Evolutionary conservation across 2,797 vertebrate species (phyloP).

Genomic region (Molothrus ater): DNA sequence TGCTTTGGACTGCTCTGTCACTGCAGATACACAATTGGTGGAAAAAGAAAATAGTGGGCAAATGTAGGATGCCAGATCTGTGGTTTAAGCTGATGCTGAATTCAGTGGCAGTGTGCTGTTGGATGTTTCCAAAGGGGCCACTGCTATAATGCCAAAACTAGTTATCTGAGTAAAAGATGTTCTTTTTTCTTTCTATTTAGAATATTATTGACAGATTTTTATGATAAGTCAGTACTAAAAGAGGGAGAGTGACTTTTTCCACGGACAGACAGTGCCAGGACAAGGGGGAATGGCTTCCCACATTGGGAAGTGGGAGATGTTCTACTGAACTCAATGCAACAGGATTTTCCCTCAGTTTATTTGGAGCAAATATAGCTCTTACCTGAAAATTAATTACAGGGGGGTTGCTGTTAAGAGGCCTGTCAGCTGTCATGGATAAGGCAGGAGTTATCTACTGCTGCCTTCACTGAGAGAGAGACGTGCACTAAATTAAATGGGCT

Average conservation of each 20-base stretch:
- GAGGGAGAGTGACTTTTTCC: not conserved
- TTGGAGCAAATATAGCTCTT: conserved; percentile 32
- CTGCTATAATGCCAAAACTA: not conserved
- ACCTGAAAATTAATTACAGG: conserved; percentile 47
- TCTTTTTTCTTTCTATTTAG: not conserved
- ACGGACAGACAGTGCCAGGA: not conserved
- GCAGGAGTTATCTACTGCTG: conserved; percentile 39
- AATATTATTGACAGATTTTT: not conserved
- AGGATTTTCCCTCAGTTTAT: not conserved
- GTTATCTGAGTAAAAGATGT: not conserved
- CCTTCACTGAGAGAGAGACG: conserved; percentile 15
- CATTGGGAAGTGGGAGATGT: not conserved
- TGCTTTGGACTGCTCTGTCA: not conserved
- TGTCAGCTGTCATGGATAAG: conserved; percentile 53
- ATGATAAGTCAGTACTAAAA: not conserved
- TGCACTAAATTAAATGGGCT: conserved; percentile 52
- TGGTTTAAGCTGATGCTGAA: not conserved
- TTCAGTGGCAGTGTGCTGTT: not conserved
- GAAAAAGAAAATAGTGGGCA: not conserved
- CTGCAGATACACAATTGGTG: not conserved
- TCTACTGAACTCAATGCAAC: not conserved
- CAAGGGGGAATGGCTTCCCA: not conserved
- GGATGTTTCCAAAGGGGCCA: not conserved
- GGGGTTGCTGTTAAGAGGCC: conserved; percentile 20
- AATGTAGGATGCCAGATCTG: not conserved